Evolutionary conservation across 2,113 vertebrate species (phyloP).

Genomic region (Lutjanus erythropterus): DNA sequence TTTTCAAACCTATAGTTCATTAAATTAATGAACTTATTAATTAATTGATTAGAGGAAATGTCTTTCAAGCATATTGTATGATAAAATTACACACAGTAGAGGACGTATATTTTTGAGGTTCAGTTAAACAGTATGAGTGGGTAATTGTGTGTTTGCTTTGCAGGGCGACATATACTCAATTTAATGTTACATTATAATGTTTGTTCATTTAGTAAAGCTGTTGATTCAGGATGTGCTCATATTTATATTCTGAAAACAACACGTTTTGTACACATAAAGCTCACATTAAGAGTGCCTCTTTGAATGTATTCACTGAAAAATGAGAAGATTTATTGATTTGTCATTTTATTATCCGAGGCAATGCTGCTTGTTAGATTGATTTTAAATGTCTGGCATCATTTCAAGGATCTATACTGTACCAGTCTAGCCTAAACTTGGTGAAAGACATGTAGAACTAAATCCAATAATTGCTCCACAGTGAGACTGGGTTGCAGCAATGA

Average conservation of each 20-base stretch:
- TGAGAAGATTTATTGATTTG: constrained; percentile 28
- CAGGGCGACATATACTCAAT: constrained; percentile 1
- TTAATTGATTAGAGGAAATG: constrained; percentile 59
- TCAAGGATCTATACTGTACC: neutral
- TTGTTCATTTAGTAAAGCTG: constrained; percentile 22
- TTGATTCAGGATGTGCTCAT: constrained; percentile 1
- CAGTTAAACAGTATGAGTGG: constrained; percentile 3
- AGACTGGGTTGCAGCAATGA: no score
- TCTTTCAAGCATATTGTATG: constrained; percentile 23
- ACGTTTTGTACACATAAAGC: constrained; percentile 41
- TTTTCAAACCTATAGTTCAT: constrained; percentile 68
- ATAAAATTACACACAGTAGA: neutral
- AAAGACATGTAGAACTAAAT: neutral
- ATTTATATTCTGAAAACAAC: constrained; percentile 31
- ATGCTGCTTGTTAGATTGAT: neutral
- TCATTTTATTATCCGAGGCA: neutral
- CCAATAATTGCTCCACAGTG: neutral
- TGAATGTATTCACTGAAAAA: constrained; percentile 32
- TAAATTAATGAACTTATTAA: constrained; percentile 76
- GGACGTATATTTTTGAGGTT: neutral
- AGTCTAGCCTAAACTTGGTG: neutral
- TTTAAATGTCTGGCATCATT: constrained; percentile 14
- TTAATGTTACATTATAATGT: neutral
- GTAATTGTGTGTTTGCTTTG: constrained; percentile 15
- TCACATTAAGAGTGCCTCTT: neutral